These are phyloP conservation scores for Cacatua alba DNA, from an alignment of 2,113 vertebrate species.

Conservation along the genomic window DNA sequence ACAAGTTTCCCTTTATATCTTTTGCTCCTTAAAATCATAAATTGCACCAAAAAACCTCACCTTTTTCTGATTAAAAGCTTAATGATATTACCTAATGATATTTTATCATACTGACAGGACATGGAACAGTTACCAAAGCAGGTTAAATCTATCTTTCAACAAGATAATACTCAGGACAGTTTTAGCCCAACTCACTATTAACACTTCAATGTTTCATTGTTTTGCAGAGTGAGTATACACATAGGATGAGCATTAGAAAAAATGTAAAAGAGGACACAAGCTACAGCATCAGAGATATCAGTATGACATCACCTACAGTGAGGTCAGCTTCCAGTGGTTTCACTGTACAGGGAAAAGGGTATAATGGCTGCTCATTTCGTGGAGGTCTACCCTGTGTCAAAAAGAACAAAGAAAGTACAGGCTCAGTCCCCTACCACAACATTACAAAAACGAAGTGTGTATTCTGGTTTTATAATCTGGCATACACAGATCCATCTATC, in stretches of 20 bases:
- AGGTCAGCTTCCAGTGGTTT: background rate
- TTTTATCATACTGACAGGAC: background rate
- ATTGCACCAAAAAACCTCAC: background rate
- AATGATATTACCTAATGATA: background rate
- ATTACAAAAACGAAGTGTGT: accelerated
- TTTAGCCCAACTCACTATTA: background rate
- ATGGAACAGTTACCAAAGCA: background rate
- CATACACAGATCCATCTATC: background rate
- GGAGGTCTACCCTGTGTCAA: accelerated
- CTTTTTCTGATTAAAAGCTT: background rate
- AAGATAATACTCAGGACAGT: background rate
- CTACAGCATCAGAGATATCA: background rate
- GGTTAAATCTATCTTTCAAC: background rate
- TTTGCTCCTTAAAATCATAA: background rate
- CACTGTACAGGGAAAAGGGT: background rate
- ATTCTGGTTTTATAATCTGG: background rate
- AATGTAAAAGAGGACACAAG: background rate
- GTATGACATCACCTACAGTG: background rate
- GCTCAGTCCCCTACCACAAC: accelerated
- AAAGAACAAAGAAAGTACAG: background rate
- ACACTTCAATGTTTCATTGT: background rate
- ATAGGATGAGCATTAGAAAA: background rate
- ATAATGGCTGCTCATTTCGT: background rate
- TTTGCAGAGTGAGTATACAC: background rate
- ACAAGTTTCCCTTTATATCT: slow-evolving; percentile 1